Evolutionary conservation across 64 coral and sea anemone genomes (phyloP), one percentile per base, ranked within the genome.

Genomic region (Pachyseris speciosa): DNA sequence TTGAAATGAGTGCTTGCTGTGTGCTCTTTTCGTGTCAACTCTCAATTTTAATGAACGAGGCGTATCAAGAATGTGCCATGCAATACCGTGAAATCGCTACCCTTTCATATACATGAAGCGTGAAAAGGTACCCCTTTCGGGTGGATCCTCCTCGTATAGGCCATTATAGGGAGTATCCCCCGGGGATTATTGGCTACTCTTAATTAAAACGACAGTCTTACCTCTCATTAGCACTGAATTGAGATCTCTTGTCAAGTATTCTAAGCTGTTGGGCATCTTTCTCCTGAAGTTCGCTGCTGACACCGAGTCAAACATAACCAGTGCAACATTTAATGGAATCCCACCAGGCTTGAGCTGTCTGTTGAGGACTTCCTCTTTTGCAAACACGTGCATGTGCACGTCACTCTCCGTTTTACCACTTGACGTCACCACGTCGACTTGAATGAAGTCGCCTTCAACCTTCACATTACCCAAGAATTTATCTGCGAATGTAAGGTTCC

Each of bases 231-330:
- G 83, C 9, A 94, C 40, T 20, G 85, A 83, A 4, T 87, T 64
- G 0, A 88, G 43, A 38, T 84, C 60, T 2, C 88, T 51, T 13
- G 77, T 88, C 45, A 94, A 41, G 55, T 81, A 88, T 32, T 83
- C 52, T 4, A 72, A 78, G 1, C 64, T 94, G 3, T 88, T 94
- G 26, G 85, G 75, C 92, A 94, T 88, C 49, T 94, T 94, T 17
- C 92, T 58, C n/a, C 38, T 70, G 41, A 94, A 94, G 39, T 94
- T 87, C 43, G 92, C 92, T 8, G 85, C 85, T 1, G 92, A 94
- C 5, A 85, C 88, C 2, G 92, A 94, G 75, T 94, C 92, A 48
- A 94, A 94, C 74, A 88, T 88, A 16, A 94, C 83, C 85, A 94
- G 37, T 10, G 87, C 53, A 27, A 94, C 63, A 57, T 94, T 88